phyloP scores from a whole-genome alignment of 2,113 vertebrate species.

The Ochotona curzoniae region DNA sequence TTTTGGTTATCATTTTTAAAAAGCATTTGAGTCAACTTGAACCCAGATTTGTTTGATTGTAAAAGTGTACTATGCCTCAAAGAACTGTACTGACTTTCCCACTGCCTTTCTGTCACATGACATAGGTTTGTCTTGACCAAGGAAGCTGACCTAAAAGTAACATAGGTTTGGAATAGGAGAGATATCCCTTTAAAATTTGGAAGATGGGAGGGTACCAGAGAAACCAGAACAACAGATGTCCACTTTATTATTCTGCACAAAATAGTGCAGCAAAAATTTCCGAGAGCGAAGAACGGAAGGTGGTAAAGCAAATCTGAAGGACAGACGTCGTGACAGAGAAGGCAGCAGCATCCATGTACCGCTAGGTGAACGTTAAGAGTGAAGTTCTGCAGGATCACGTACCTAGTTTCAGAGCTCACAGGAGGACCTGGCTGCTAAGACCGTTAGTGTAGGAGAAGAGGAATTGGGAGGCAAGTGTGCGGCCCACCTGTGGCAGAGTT shows the following conservation, averaged over 20 bases:
- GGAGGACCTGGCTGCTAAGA: neutral
- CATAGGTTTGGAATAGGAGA: neutral
- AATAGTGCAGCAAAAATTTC: neutral
- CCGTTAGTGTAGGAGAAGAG: no score
- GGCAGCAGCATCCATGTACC: no score
- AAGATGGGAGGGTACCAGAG: neutral
- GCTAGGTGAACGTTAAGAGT: rapidly evolving
- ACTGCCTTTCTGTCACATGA: neutral
- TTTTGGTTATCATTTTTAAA: neutral
- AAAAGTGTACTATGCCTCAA: neutral
- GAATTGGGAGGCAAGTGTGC: neutral
- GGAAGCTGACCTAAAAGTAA: neutral
- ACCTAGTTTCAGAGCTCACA: neutral
- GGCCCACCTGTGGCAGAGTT: neutral
- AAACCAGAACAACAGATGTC: neutral
- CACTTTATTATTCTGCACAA: neutral
- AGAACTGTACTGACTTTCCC: neutral
- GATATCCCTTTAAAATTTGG: neutral
- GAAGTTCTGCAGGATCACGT: neutral
- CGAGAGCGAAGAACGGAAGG: neutral
- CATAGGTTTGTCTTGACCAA: neutral
- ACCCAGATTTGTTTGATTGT: neutral
- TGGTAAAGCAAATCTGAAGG: neutral
- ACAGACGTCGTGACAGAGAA: neutral
- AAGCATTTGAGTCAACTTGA: neutral